Base-by-base conservation (phyloP, 2,888 invertebrate genomes). In the Aphodius granarius region DNA sequence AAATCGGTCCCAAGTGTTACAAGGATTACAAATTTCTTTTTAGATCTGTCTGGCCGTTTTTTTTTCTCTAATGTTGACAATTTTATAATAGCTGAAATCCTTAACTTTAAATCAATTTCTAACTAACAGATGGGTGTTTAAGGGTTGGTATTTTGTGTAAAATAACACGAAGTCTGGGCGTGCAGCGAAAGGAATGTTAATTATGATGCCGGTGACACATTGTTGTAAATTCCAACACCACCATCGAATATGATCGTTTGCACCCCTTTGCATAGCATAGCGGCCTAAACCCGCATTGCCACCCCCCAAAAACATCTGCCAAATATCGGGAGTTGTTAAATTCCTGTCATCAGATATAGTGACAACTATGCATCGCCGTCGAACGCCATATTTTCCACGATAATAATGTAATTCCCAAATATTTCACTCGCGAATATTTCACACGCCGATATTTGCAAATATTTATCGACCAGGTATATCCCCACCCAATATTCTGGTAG, bases 121-220 rank as follows among this genome's bases (percentile, higher is more conserved):
- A n/a, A n/a, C n/a, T n/a, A n/a, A n/a, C n/a, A n/a, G n/a, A n/a
- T n/a, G n/a, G n/a, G n/a, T n/a, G n/a, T n/a, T n/a, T n/a, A 13
- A 13, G 43, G 43, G 43, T 43, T 6, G 43, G 3, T 13, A 43
- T 43, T 43, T 43, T 13, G 43, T 43, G 43, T 43, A 43, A 68
- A 68, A 68, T 68, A 68, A 68, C 68, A n/a, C 80, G 80, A 83
- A 83, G 82, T 83, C 81, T 80, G 81, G 78, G 81, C 80, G 79
- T 82, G 81, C 80, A 80, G 81, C 81, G 82, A 81, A 78, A 78
- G 85, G 86, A 86, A 86, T 86, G 86, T 84, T 86, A 86, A 86
- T 86, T 86, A 86, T 86, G 85, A 85, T 80, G 81, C 81, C 82
- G 82, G 81, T 83, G 84, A 85, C 85, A 85, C 84, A 84, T 83